These are phyloP conservation scores for Cosmorhoe ocellata DNA, from an alignment of 2,888 invertebrate species.

Conservation along the genomic window DNA sequence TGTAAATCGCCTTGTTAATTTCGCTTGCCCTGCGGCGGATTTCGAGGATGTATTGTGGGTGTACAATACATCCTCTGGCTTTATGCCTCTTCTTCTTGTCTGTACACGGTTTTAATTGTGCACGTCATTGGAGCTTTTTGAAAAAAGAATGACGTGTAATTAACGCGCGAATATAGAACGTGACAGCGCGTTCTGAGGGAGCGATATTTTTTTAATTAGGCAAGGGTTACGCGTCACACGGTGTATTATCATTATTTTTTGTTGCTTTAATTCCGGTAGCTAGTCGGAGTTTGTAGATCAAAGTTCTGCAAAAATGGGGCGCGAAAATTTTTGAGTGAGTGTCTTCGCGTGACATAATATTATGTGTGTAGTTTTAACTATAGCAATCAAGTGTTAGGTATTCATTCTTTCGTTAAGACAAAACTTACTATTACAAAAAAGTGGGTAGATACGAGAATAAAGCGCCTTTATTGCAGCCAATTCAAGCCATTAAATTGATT, in stretches of 20 bases:
- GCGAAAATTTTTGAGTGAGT: too few species aligned
- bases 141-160: constrained; percentile 83
- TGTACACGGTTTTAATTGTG: constrained; percentile 81
- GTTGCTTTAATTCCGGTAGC: constrained; percentile 20
- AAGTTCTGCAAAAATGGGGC: neutral
- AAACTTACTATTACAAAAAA: too few species aligned
- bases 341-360: too few species aligned
- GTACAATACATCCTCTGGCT: constrained; percentile 80
- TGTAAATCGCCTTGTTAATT: constrained; percentile 84
- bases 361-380: too few species aligned
- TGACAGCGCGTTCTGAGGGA: constrained; percentile 80
- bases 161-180: constrained; percentile 82
- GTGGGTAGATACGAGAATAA: too few species aligned
- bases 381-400: too few species aligned
- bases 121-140: constrained; percentile 82
- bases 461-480: too few species aligned
- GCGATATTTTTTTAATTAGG: constrained; percentile 77
- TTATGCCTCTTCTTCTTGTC: constrained; percentile 81
- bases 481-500: constrained; percentile 72
- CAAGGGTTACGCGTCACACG: constrained; percentile 45
- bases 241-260: constrained; percentile 29
- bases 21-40: constrained; percentile 80
- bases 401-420: too few species aligned
- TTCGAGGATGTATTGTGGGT: constrained; percentile 82
- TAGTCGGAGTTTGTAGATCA: neutral